phyloP scores from a whole-genome alignment of 2,888 invertebrate genomes.

The Adela reaumurella region DNA sequence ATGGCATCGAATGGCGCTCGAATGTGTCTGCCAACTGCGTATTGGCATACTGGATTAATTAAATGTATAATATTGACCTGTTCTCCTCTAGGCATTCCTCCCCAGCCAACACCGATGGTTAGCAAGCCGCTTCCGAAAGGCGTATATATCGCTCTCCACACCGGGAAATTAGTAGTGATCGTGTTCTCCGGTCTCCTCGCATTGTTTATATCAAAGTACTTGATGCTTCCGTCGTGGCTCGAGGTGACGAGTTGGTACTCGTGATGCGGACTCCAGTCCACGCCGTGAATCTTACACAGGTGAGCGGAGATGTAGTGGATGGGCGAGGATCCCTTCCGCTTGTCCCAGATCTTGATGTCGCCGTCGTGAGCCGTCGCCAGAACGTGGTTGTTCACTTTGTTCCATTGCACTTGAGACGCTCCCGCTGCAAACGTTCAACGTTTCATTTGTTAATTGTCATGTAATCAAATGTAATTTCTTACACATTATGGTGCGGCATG shows the following conservation, averaged over 20 bases:
- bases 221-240: constrained; percentile 93
- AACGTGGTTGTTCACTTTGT: constrained; percentile 75
- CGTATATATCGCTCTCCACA: constrained; percentile 91
- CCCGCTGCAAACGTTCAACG: constrained; percentile 57
- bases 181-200: constrained; percentile 80
- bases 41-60: too few species aligned
- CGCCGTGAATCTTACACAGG: constrained; percentile 81
- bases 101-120: constrained; percentile 89
- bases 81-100: constrained; percentile 75
- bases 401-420: constrained; percentile 93
- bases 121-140: constrained; percentile 91
- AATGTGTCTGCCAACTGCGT: too few species aligned
- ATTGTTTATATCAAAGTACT: constrained; percentile 89
- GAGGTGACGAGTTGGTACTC: constrained; percentile 86
- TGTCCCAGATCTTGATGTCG: constrained; percentile 94
- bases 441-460: too few species aligned
- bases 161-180: constrained; percentile 79
- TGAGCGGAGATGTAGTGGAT: constrained; percentile 93
- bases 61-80: constrained; percentile 33
- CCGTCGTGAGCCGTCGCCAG: constrained; percentile 95
- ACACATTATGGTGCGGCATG: too few species aligned
- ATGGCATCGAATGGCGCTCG: too few species aligned
- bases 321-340: constrained; percentile 80
- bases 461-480: too few species aligned
- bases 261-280: constrained; percentile 89